Evolutionary conservation across 1,140 invertebrate species (phyloP).

Genomic region (Bactericera cockerelli): DNA sequence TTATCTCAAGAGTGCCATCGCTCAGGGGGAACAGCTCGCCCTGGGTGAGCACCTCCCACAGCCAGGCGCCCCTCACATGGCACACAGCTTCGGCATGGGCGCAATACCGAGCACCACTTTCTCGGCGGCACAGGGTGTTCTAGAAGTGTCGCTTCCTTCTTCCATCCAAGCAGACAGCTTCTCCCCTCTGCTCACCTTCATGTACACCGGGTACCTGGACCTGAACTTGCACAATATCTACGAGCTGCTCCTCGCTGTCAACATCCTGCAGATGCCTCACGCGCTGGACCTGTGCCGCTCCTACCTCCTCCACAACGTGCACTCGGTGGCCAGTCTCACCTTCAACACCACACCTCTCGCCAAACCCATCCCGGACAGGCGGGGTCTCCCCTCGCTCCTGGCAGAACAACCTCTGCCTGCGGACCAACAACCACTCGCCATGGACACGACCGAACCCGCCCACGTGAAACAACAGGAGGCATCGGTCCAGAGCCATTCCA

Average conservation of each 20-base stretch:
- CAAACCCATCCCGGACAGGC: constrained; percentile 32
- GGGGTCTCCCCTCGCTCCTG: neutral
- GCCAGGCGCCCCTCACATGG: constrained; percentile 18
- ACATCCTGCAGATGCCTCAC: constrained; percentile 56
- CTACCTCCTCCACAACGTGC: constrained; percentile 29
- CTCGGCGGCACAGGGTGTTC: neutral
- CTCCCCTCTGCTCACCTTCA: constrained; percentile 51
- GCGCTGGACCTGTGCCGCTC: constrained; percentile 48
- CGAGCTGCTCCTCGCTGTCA: constrained; percentile 51
- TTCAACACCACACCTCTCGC: constrained; percentile 21
- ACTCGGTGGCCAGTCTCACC: constrained; percentile 7
- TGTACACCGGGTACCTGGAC: constrained; percentile 59
- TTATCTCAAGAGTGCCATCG: constrained; percentile 41
- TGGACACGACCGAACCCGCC: constrained; percentile 7
- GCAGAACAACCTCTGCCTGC: neutral
- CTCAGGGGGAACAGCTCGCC: constrained; percentile 24
- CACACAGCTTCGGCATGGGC: neutral
- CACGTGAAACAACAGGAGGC: constrained; percentile 16
- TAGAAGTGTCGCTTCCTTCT: constrained; percentile 20
- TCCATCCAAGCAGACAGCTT: constrained; percentile 50
- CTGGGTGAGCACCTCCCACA: constrained; percentile 26
- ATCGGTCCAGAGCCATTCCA: constrained; percentile 4
- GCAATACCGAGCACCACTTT: neutral
- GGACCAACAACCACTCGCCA: neutral
- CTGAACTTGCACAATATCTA: constrained; percentile 54